Percentiles rank a stretch among this genome's conserved stretches.
phyloP scores from a whole-genome alignment of 2,113 vertebrate species.

The Bos indicus region DNA sequence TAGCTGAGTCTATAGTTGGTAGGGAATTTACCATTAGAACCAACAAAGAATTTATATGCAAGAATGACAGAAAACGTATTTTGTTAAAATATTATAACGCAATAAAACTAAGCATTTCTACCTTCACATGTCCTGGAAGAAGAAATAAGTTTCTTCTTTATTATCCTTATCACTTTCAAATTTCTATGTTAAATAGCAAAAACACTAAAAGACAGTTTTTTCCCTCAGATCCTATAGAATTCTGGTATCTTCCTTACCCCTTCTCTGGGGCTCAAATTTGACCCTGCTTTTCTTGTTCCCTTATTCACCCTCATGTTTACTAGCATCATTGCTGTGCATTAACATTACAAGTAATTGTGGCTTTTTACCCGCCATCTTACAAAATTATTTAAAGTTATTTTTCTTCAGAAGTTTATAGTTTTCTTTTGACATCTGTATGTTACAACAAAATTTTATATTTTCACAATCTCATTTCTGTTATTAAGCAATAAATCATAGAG shows the following conservation, averaged over 20 bases:
- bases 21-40: neutral
- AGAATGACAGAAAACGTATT: neutral
- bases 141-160: neutral
- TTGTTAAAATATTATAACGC: neutral
- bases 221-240: neutral
- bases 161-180: neutral
- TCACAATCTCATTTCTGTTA: neutral
- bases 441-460: neutral
- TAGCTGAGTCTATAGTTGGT: neutral
- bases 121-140: neutral
- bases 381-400: neutral
- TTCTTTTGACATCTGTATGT: conserved; percentile 14
- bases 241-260: neutral
- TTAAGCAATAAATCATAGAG: neutral
- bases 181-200: neutral
- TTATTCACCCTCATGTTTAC: neutral
- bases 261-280: neutral
- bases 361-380: neutral
- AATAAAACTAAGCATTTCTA: neutral
- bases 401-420: neutral
- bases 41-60: neutral
- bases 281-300: neutral
- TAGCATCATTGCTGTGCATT: neutral
- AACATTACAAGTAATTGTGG: neutral
- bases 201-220: neutral